These are phyloP conservation scores for Corythornis cristatus DNA, from an alignment of 2,113 vertebrate species.

Conservation along the genomic window DNA sequence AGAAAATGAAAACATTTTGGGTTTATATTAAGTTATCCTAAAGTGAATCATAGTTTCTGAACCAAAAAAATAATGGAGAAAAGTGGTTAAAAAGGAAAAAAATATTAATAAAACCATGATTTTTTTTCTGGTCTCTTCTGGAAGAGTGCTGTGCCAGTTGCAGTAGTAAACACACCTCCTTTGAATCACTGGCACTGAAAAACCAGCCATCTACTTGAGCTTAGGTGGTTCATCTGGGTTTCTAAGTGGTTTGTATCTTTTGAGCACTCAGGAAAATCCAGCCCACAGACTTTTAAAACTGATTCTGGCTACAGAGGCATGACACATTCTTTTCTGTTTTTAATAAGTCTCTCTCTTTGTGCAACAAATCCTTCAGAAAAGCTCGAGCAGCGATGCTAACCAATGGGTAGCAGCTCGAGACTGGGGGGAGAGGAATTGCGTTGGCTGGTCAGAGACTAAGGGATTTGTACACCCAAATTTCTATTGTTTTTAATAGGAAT, in stretches of 20 bases:
- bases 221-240: slow-evolving; percentile 21
- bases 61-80: slow-evolving; percentile 7
- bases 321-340: slow-evolving; percentile 67
- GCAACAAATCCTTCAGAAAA: slow-evolving; percentile 60
- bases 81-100: not conserved
- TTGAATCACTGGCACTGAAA: not conserved
- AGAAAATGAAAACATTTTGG: not conserved
- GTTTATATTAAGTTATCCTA: not conserved
- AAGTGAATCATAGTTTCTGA: not conserved
- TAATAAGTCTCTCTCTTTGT: slow-evolving; percentile 64
- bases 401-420: slow-evolving; percentile 49
- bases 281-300: slow-evolving; percentile 26
- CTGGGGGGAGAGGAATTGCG: slow-evolving; percentile 22
- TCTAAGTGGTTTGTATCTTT: slow-evolving; percentile 14
- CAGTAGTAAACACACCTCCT: slow-evolving; percentile 7
- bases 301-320: slow-evolving; percentile 38
- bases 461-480: slow-evolving; percentile 55
- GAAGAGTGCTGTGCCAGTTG: not conserved
- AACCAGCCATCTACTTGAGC: not conserved
- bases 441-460: slow-evolving; percentile 52
- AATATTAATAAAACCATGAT: not conserved
- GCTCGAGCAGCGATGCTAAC: slow-evolving; percentile 33
- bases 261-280: slow-evolving; percentile 2
- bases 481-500: slow-evolving; percentile 63
- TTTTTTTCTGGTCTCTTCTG: not conserved